These are phyloP conservation scores for Eudemis profundana DNA, from an alignment of 2,888 invertebrate species.

Conservation along the genomic window DNA sequence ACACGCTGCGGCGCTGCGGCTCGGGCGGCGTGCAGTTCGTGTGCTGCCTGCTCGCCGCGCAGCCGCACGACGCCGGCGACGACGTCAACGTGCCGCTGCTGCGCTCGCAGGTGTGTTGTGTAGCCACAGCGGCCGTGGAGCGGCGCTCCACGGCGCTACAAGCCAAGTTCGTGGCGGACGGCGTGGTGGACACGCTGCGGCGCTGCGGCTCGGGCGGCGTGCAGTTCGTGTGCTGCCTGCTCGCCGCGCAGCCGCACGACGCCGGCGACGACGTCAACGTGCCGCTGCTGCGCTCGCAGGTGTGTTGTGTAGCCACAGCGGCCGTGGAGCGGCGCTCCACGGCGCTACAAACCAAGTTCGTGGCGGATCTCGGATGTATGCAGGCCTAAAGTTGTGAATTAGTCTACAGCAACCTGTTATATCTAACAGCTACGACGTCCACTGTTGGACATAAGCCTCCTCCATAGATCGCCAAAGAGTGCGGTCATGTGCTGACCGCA, in stretches of 20 bases:
- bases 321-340: neutral
- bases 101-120: constrained; percentile 90
- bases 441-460: too few species aligned
- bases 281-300: constrained; percentile 94
- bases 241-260: constrained; percentile 86
- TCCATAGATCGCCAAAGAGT: too few species aligned
- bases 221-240: constrained; percentile 95
- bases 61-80: constrained; percentile 68
- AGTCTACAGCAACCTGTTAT: too few species aligned
- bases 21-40: constrained; percentile 91
- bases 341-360: too few species aligned
- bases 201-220: constrained; percentile 89
- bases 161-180: constrained; percentile 90
- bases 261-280: constrained; percentile 88
- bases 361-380: too few species aligned
- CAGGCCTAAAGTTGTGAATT: too few species aligned
- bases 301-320: constrained; percentile 58
- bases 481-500: too few species aligned
- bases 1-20: constrained; percentile 93
- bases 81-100: constrained; percentile 94
- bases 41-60: constrained; percentile 92
- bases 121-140: constrained; percentile 88
- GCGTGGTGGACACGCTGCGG: constrained; percentile 94
- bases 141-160: constrained; percentile 94
- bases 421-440: too few species aligned